phyloP scores from a whole-genome alignment of 2,113 vertebrate species.

The Entomyzon cyanotis region DNA sequence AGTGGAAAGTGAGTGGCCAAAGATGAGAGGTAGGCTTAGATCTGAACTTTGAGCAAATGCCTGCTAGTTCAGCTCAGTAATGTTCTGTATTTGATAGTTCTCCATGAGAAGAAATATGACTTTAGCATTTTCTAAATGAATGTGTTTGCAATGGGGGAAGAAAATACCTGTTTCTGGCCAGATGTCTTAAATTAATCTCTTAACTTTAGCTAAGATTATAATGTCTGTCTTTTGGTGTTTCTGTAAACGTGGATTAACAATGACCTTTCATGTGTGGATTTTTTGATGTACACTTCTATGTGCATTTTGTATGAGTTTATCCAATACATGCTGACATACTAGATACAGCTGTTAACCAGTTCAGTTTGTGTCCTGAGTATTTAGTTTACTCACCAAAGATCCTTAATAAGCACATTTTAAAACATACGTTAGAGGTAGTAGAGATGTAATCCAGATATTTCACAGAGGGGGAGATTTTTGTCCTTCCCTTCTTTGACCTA shows the following conservation, averaged over 20 bases:
- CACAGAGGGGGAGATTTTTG: not conserved
- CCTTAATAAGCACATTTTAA: not conserved
- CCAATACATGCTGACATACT: fast-evolving
- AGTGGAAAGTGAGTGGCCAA: not conserved
- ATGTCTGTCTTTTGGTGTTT: not conserved
- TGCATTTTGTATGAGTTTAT: not conserved
- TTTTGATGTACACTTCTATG: not conserved
- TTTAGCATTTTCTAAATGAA: not conserved
- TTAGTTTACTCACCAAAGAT: not conserved
- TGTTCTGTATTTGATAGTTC: not conserved
- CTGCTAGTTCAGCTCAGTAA: not conserved
- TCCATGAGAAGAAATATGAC: not conserved
- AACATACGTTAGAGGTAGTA: not conserved
- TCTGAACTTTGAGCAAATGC: not conserved
- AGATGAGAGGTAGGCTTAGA: not conserved
- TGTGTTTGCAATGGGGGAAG: not conserved
- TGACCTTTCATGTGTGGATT: not conserved
- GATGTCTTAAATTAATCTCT: not conserved
- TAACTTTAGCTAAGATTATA: not conserved
- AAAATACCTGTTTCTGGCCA: not conserved
- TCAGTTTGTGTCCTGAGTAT: not conserved
- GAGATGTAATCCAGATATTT: not conserved
- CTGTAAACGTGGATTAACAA: not conserved
- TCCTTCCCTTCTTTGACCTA: not conserved
- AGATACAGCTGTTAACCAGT: not conserved